Conservation (phyloP, 53 echinoderm and acorn worm genomes). For the Temnopleurus reevesii region DNA sequence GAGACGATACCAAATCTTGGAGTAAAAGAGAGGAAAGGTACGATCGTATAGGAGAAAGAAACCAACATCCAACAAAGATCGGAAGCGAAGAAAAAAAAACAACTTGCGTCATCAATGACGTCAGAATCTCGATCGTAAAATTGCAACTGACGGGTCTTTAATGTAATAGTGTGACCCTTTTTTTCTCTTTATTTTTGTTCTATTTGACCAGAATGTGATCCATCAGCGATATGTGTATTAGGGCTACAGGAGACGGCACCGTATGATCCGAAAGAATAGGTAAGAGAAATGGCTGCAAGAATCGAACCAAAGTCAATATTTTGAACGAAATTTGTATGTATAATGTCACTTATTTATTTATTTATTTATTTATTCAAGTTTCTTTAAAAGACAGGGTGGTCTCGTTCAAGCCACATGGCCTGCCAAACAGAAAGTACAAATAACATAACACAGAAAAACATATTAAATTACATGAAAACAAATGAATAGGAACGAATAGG, state of each 20-base stretch:
- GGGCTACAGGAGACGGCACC: not conserved
- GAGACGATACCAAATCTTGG: not conserved
- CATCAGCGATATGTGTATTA: not conserved
- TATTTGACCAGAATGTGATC: not conserved
- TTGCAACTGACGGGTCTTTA: slow-evolving; percentile 21
- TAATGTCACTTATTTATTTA: too few species aligned
- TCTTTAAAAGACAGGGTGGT: too few species aligned
- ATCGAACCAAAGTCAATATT: too few species aligned
- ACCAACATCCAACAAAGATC: slow-evolving; percentile 13
- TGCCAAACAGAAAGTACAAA: too few species aligned
- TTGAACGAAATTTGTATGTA: too few species aligned
- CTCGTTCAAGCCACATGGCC: too few species aligned
- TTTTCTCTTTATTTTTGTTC: not conserved
- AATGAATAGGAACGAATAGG: too few species aligned
- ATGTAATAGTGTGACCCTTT: slow-evolving; percentile 17
- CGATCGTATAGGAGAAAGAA: not conserved
- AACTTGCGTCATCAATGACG: slow-evolving; percentile 46
- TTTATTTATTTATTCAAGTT: too few species aligned
- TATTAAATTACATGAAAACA: too few species aligned
- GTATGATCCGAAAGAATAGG: not conserved
- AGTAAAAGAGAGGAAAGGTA: not conserved
- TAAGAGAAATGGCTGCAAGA: not conserved
- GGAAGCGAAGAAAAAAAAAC: slow-evolving; percentile 20
- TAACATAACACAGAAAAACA: too few species aligned
- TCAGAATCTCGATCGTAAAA: slow-evolving; percentile 20